phyloP scores from a whole-genome alignment of 30 jellyfish, hydroid and myxozoan species.

The Hydractinia echinata region DNA sequence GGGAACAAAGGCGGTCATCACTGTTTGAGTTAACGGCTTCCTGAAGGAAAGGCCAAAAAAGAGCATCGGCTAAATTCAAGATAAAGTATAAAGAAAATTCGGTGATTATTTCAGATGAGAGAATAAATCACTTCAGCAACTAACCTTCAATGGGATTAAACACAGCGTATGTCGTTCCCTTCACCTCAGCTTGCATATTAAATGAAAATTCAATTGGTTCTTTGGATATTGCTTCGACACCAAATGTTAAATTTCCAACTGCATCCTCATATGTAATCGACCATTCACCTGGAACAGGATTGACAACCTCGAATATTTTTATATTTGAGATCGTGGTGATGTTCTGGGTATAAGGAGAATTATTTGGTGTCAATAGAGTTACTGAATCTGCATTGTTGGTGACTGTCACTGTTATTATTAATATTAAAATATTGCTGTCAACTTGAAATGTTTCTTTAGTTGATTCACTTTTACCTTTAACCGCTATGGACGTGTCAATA shows the following conservation, averaged over 20 bases:
- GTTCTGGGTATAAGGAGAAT: background rate
- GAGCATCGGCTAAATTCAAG: no score
- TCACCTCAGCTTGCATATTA: background rate
- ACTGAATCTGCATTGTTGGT: constrained; percentile 1
- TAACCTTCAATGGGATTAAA: background rate
- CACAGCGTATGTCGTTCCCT: background rate
- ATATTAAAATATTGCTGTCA: background rate
- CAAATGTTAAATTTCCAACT: background rate
- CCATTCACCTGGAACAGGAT: constrained; percentile 14
- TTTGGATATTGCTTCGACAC: background rate
- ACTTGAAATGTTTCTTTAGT: background rate
- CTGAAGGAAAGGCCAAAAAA: no score
- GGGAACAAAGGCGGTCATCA: no score
- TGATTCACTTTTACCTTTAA: constrained; percentile 8
- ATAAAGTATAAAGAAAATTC: no score
- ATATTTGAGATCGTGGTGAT: background rate
- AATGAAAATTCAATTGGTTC: constrained; percentile 6
- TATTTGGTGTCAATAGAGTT: background rate
- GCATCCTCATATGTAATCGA: background rate
- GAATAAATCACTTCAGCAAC: background rate
- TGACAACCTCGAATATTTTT: background rate
- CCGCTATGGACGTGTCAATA: constrained; percentile 16
- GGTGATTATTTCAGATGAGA: no score
- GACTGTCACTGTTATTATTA: constrained; percentile 1
- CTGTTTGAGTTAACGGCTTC: no score